Conservation (phyloP, 1,140 invertebrate genomes). For the Ceratosolen solmsi region DNA sequence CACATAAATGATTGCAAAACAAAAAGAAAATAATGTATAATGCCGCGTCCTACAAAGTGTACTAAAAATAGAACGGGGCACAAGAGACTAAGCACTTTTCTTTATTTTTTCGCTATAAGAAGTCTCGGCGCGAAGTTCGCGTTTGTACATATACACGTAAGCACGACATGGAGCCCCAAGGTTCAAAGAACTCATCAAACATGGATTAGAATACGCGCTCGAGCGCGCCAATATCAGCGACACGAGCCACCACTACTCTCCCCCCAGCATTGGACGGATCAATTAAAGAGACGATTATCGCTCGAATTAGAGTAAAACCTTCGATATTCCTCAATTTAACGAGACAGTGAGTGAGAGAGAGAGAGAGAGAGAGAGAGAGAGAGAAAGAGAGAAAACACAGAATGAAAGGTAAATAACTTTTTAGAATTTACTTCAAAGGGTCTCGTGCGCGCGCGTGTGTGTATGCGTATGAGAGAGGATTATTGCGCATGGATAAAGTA, state of each 20-base stretch:
- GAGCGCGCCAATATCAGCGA: neutral
- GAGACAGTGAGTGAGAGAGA: no score
- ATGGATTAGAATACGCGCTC: slow-evolving; percentile 31
- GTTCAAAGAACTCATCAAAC: slow-evolving; percentile 50
- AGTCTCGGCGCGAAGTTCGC: neutral
- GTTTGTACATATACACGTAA: neutral
- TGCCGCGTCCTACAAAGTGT: slow-evolving; percentile 19
- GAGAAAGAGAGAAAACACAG: no score
- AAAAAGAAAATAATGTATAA: slow-evolving; percentile 19
- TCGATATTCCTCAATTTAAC: neutral
- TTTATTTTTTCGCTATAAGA: neutral
- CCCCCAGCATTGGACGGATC: neutral
- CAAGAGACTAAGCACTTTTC: slow-evolving; percentile 3
- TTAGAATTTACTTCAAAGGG: no score
- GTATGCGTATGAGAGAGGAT: neutral
- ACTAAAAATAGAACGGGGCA: slow-evolving; percentile 39
- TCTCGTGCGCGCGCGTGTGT: no score
- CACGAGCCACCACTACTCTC: neutral
- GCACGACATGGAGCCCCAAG: neutral
- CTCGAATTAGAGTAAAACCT: slow-evolving; percentile 24
- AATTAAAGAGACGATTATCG: slow-evolving; percentile 16
- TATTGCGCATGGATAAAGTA: neutral
- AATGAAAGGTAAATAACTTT: no score
- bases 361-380: no score
- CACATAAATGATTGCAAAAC: slow-evolving; percentile 10